phyloP scores from a whole-genome alignment of 2,888 invertebrate genomes.

The Tricholauxania praeusta region DNA sequence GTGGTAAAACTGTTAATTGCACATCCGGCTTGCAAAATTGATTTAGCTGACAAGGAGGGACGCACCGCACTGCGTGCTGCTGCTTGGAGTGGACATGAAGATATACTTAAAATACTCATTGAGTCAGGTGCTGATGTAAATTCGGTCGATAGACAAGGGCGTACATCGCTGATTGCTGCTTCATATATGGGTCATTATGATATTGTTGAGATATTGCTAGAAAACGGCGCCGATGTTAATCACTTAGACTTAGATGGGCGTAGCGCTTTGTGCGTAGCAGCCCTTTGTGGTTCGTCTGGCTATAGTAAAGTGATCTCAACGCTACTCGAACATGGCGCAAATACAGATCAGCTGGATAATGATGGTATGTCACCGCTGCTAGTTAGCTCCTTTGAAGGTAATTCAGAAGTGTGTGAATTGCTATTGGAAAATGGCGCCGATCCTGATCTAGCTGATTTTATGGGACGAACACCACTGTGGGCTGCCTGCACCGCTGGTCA shows the following conservation, averaged over 20 bases:
- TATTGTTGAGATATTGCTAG: conserved; percentile 85
- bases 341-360: conserved; percentile 84
- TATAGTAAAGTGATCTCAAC: conserved; percentile 77
- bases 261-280: conserved; percentile 89
- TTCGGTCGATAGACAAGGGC: conserved; percentile 87
- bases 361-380: conserved; percentile 89
- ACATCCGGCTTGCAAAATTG: conserved; percentile 82
- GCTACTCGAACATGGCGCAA: conserved; percentile 84
- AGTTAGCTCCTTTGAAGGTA: conserved; percentile 93
- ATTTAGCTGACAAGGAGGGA: conserved; percentile 88
- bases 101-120: conserved; percentile 81
- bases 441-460: conserved; percentile 85
- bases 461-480: conserved; percentile 89
- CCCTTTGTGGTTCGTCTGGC: conserved; percentile 84
- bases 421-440: conserved; percentile 93
- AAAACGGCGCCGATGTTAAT: conserved; percentile 85
- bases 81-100: conserved; percentile 94
- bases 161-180: conserved; percentile 93
- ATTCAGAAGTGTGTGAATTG: conserved; percentile 91
- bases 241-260: conserved; percentile 90
- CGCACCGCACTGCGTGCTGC: conserved; percentile 91
- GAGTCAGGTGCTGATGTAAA: conserved; percentile 84
- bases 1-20: conserved; percentile 84
- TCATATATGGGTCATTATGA: conserved; percentile 97
- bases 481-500: conserved; percentile 95